Conservation (phyloP, 2,888 invertebrate species). For the Rambutsinella grinnellia region DNA sequence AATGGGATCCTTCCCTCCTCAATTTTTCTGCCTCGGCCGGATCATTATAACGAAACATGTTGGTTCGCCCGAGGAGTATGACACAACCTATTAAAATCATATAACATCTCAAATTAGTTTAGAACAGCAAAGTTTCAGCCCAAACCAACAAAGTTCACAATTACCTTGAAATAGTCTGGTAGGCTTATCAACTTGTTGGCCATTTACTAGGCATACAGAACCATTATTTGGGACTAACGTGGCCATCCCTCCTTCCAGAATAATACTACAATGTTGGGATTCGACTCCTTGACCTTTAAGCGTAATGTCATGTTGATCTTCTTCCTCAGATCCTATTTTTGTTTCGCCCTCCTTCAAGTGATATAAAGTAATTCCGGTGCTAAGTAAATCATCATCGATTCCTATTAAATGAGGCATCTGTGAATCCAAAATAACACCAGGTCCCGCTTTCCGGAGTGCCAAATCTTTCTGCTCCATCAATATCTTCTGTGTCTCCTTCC, state of each 20-base stretch:
- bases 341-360: slow-evolving; percentile 93
- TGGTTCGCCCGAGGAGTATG: slow-evolving; percentile 81
- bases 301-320: slow-evolving; percentile 80
- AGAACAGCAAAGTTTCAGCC: too few species aligned
- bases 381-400: slow-evolving; percentile 90
- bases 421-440: slow-evolving; percentile 90
- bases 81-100: slow-evolving; percentile 80
- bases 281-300: slow-evolving; percentile 82
- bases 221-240: slow-evolving; percentile 80
- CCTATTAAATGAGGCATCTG: slow-evolving; percentile 93
- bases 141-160: slow-evolving; percentile 9
- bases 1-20: slow-evolving; percentile 79
- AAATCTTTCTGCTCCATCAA: slow-evolving; percentile 89
- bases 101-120: too few species aligned
- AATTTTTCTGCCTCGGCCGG: slow-evolving; percentile 89
- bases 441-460: slow-evolving; percentile 87
- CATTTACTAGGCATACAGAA: slow-evolving; percentile 87
- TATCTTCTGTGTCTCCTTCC: slow-evolving; percentile 91
- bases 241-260: slow-evolving; percentile 79
- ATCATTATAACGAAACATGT: slow-evolving; percentile 90
- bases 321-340: slow-evolving; percentile 84
- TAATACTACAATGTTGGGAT: slow-evolving; percentile 83
- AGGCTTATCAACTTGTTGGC: slow-evolving; percentile 81
- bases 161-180: slow-evolving; percentile 82
- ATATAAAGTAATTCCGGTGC: slow-evolving; percentile 91